A percentile compares a stretch with the other conserved stretches of the same genome.
Evolutionary conservation across 2,113 vertebrate genomes (phyloP).

Genomic region (Loxodonta africana): DNA sequence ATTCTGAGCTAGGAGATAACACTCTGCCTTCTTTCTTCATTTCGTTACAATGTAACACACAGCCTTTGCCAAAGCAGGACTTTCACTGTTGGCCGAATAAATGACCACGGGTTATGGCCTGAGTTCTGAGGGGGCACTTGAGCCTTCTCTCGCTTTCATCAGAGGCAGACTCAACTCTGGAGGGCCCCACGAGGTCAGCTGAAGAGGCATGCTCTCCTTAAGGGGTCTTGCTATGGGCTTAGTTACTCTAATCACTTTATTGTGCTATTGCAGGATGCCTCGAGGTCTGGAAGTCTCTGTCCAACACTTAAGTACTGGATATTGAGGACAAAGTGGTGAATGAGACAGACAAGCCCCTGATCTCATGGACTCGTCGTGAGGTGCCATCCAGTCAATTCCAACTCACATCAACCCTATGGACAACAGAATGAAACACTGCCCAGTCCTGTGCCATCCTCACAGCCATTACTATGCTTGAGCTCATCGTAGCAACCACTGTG

Average conservation of each 20-base stretch:
- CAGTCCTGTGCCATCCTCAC: no score
- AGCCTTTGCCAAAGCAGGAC: background rate
- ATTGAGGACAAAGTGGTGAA: background rate
- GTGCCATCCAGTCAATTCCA: no score
- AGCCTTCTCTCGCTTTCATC: background rate
- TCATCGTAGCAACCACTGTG: no score
- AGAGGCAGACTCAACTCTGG: rapidly evolving
- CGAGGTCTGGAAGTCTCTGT: background rate
- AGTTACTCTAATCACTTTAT: background rate
- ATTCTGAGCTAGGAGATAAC: background rate
- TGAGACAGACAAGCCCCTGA: background rate
- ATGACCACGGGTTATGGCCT: background rate
- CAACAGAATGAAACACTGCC: no score
- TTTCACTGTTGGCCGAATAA: background rate
- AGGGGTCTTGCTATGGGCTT: background rate
- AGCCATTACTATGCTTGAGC: no score
- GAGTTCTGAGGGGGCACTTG: background rate
- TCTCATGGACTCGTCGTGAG: background rate
- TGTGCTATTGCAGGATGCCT: background rate
- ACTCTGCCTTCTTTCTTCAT: background rate
- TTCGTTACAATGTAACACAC: background rate
- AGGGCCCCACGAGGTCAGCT: background rate
- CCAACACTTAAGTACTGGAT: background rate
- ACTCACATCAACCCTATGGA: no score
- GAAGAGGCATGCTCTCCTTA: rapidly evolving